These are phyloP conservation scores for Stegostoma tigrinum DNA, from an alignment of 2,113 vertebrate species.

Conservation along the genomic window DNA sequence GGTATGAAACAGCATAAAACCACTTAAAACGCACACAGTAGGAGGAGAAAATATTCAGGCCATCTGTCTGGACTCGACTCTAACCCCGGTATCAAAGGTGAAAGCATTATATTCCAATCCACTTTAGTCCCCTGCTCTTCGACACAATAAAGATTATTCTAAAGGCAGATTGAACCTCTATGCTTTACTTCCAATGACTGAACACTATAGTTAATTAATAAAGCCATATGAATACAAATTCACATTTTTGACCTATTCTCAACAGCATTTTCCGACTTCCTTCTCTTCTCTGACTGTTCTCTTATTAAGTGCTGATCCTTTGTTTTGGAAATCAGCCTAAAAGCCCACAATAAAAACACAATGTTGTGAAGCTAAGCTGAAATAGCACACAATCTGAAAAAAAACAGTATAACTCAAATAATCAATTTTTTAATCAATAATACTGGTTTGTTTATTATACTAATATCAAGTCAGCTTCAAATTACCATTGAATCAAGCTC, in stretches of 20 bases:
- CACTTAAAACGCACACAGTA: not conserved
- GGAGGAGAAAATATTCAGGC: not conserved
- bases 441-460: not conserved
- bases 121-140: not conserved
- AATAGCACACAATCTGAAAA: not conserved
- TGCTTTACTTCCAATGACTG: conserved; percentile 7
- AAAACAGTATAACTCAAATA: not conserved
- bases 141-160: not conserved
- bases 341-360: not conserved
- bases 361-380: not conserved
- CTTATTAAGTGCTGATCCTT: conserved; percentile 27
- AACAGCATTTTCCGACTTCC: not conserved
- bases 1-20: no score
- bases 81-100: not conserved
- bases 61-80: conserved; percentile 22
- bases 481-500: not conserved
- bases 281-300: not conserved
- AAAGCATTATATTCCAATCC: not conserved
- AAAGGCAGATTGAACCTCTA: not conserved
- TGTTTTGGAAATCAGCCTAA: not conserved
- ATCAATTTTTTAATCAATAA: not conserved
- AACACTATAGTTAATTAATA: conserved; percentile 16
- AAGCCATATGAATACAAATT: not conserved
- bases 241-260: not conserved
- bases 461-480: not conserved